Percentiles rank a stretch among this genome's conserved stretches.
Evolutionary conservation across 2,888 invertebrate species (phyloP).

Genomic region (Erynnis tages): DNA sequence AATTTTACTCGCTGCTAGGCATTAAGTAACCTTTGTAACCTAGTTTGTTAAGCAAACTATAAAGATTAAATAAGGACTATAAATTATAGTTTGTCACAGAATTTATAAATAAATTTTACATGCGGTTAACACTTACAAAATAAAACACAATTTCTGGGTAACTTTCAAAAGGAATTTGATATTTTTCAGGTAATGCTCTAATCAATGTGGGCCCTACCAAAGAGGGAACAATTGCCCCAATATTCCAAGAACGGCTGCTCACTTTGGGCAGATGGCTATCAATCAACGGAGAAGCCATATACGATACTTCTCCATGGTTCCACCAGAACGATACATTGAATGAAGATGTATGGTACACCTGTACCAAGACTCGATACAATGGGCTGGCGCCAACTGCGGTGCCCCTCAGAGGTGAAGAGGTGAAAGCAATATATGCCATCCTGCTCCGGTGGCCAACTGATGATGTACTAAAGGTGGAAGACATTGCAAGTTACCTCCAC

Average conservation of each 20-base stretch:
- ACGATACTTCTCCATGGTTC: slow-evolving; percentile 88
- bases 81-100: no score
- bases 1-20: no score
- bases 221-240: slow-evolving; percentile 91
- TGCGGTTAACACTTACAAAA: no score
- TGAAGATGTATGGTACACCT: slow-evolving; percentile 89
- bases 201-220: slow-evolving; percentile 95
- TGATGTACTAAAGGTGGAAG: slow-evolving; percentile 61
- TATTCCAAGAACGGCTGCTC: slow-evolving; percentile 91
- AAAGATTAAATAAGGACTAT: no score
- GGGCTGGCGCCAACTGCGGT: slow-evolving; percentile 42
- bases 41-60: no score
- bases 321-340: slow-evolving; percentile 89
- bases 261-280: slow-evolving; percentile 90
- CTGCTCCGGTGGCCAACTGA: slow-evolving; percentile 86
- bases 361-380: slow-evolving; percentile 48
- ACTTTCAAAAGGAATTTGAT: no score
- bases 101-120: no score
- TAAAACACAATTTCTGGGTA: no score
- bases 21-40: no score
- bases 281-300: slow-evolving; percentile 94
- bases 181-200: slow-evolving; percentile 85
- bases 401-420: slow-evolving; percentile 39
- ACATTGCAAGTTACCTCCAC: slow-evolving; percentile 47
- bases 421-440: slow-evolving; percentile 83